Evolutionary conservation across 2,888 invertebrate genomes (phyloP).

Genomic region (Biston betularia): DNA sequence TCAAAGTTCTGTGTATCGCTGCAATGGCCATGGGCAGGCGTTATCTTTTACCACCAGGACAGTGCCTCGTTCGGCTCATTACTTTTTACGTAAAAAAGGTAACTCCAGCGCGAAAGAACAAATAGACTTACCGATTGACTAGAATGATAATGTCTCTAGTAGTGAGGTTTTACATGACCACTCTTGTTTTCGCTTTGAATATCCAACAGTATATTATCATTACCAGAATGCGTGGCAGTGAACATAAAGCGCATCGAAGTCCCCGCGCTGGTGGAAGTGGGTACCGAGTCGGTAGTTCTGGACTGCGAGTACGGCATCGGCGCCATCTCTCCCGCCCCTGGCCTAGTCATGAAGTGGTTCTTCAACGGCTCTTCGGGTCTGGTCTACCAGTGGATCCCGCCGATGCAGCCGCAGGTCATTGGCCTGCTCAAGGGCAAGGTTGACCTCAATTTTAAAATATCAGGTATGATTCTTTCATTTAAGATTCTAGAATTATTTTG

Average conservation of each 20-base stretch:
- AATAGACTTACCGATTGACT: too few relatives aligned
- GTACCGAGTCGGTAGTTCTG: slow-evolving; percentile 68
- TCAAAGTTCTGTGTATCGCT: too few relatives aligned
- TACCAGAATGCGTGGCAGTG: slow-evolving; percentile 78
- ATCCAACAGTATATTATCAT: not conserved
- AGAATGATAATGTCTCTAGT: too few relatives aligned
- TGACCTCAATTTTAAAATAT: slow-evolving; percentile 73
- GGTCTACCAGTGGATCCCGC: slow-evolving; percentile 83
- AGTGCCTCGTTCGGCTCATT: too few relatives aligned
- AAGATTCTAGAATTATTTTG: too few relatives aligned
- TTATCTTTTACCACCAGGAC: too few relatives aligned
- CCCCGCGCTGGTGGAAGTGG: slow-evolving; percentile 72
- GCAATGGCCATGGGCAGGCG: too few relatives aligned
- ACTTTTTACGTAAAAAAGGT: too few relatives aligned
- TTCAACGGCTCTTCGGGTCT: slow-evolving; percentile 78
- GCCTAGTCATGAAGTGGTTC: slow-evolving; percentile 82
- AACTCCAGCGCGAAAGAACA: too few relatives aligned
- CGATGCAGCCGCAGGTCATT: slow-evolving; percentile 75
- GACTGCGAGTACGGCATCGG: slow-evolving; percentile 70
- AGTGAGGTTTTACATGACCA: too few relatives aligned
- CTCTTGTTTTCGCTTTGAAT: too few relatives aligned
- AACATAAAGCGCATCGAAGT: slow-evolving; percentile 77
- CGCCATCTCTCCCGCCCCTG: slow-evolving; percentile 56
- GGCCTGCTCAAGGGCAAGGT: slow-evolving; percentile 80
- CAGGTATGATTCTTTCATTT: slow-evolving; percentile 59